phyloP scores from a whole-genome alignment of 2,113 vertebrate species.

The Condylura cristata region DNA sequence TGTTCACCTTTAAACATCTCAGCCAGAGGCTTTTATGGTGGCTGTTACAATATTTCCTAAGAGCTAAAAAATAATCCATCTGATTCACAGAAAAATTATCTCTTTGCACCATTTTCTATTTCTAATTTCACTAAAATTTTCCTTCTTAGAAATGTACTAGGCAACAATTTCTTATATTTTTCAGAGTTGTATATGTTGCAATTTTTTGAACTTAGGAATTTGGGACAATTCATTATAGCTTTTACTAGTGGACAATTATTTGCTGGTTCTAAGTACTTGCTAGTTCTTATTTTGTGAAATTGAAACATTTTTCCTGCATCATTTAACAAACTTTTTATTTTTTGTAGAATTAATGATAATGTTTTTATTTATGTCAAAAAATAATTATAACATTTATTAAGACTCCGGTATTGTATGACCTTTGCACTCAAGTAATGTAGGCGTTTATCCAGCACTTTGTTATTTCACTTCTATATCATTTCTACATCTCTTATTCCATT shows the following conservation, averaged over 20 bases:
- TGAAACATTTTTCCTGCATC: not conserved
- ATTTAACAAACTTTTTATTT: not conserved
- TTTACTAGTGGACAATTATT: not conserved
- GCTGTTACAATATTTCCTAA: slow-evolving; percentile 63
- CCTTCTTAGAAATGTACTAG: not conserved
- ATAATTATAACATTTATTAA: not conserved
- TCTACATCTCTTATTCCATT: not conserved
- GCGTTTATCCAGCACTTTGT: not conserved
- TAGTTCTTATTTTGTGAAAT: not conserved
- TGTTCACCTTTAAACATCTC: slow-evolving; percentile 75
- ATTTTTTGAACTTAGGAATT: slow-evolving; percentile 24
- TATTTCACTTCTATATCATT: not conserved
- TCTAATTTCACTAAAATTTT: not conserved
- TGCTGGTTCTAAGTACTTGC: not conserved
- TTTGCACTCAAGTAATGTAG: not conserved
- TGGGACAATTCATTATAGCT: not conserved
- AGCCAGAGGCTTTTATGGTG: slow-evolving; percentile 70
- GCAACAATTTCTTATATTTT: slow-evolving; percentile 29
- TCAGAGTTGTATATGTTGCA: not conserved
- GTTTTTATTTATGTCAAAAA: not conserved
- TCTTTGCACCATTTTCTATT: slow-evolving; percentile 17
- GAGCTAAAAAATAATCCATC: slow-evolving; percentile 57
- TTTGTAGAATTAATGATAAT: not conserved
- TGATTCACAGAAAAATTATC: slow-evolving; percentile 53
- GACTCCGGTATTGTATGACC: not conserved